These are phyloP conservation scores for Spheniscus humboldti DNA, from an alignment of 2,797 vertebrate genomes.

Conservation along the genomic window DNA sequence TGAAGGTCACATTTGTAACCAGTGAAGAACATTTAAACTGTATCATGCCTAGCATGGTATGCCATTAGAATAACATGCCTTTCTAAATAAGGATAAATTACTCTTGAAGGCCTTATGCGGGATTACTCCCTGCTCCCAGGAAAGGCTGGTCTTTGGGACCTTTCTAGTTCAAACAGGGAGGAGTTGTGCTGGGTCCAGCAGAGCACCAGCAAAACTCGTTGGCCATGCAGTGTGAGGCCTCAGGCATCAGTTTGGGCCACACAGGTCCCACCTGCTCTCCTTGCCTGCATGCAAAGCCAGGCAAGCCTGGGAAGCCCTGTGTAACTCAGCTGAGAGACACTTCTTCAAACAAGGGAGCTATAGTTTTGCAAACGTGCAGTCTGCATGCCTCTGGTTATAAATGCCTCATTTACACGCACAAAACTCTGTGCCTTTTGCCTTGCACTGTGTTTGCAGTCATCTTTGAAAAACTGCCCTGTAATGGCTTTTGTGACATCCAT, in stretches of 20 bases:
- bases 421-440: not conserved
- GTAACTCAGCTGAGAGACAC: not conserved
- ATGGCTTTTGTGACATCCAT: not conserved
- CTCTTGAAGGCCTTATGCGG: not conserved
- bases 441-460: not conserved
- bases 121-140: not conserved
- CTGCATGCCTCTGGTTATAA: not conserved
- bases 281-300: not conserved
- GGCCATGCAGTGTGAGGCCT: not conserved
- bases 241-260: not conserved
- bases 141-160: not conserved
- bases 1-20: slow-evolving; percentile 53
- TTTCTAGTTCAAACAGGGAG: not conserved
- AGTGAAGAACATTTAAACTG: slow-evolving; percentile 24
- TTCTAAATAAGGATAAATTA: not conserved
- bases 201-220: not conserved
- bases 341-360: not conserved
- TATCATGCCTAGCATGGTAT: not conserved
- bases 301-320: not conserved
- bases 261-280: not conserved
- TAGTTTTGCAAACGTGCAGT: not conserved
- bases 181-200: not conserved
- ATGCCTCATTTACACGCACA: not conserved
- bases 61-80: not conserved
- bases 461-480: not conserved